Evolutionary conservation across 2,113 vertebrate species (phyloP).

Genomic region (Phyllopteryx taeniolatus): DNA sequence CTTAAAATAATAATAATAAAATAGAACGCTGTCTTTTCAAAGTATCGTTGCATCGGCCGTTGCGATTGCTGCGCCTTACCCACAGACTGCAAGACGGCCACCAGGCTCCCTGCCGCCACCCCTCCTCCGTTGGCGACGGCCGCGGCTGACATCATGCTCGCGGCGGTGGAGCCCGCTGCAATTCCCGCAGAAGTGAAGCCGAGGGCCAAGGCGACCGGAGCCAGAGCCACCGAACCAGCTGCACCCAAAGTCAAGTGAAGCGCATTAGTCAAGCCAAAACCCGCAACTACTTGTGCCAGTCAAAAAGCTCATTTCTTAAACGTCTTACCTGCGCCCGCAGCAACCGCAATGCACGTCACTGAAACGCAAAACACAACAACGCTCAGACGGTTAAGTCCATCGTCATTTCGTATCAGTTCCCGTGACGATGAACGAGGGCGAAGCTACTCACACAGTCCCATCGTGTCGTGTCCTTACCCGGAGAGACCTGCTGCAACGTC

Average conservation of each 20-base stretch:
- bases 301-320: neutral
- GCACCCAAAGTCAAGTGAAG: neutral
- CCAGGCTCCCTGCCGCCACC: conserved; percentile 31
- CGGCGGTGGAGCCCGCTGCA: conserved; percentile 33
- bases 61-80: conserved; percentile 28
- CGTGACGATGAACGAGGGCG: neutral
- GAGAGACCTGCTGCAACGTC: too few relatives aligned
- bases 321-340: conserved; percentile 15
- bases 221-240: conserved; percentile 4
- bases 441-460: conserved; percentile 3
- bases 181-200: conserved; percentile 60
- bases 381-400: neutral
- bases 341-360: neutral
- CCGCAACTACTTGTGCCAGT: too few relatives aligned
- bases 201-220: conserved; percentile 12
- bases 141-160: conserved; percentile 51
- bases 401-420: neutral
- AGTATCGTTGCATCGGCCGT: too few relatives aligned
- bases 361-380: conserved; percentile 1
- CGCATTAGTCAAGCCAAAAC: neutral
- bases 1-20: too few relatives aligned
- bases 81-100: conserved; percentile 44
- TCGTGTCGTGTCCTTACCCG: neutral
- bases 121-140: conserved; percentile 50
- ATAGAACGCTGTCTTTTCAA: too few relatives aligned